A percentile compares a stretch with the other conserved stretches of the same genome.
Conservation (phyloP, 2,797 vertebrate genomes). For the Lagodon rhomboides region DNA sequence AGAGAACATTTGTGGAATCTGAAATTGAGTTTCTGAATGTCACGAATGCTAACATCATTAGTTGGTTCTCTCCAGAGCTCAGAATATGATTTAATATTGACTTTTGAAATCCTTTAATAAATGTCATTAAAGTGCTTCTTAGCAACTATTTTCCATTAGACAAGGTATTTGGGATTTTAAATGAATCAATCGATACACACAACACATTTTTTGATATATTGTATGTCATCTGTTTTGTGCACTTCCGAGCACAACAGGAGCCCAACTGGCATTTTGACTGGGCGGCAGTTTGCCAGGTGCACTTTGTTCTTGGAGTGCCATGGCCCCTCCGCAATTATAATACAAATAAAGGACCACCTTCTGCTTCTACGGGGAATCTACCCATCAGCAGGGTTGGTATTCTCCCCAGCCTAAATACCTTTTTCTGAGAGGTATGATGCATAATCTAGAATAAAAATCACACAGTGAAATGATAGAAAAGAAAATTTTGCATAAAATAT, state of each 20-base stretch:
- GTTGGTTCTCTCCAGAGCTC: neutral
- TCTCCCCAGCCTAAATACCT: neutral
- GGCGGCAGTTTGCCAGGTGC: conserved; percentile 36
- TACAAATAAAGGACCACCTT: conserved; percentile 29
- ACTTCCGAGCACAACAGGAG: conserved; percentile 17
- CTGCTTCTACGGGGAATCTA: conserved; percentile 19
- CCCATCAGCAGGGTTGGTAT: conserved; percentile 18
- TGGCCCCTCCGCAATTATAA: conserved; percentile 36
- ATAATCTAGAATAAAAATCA: conserved; percentile 11
- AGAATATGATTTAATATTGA: conserved; percentile 2
- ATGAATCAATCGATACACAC: neutral
- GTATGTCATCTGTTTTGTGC: conserved; percentile 6
- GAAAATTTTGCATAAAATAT: conserved; percentile 21
- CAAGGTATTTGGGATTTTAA: neutral
- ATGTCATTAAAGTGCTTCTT: neutral
- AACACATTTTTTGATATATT: neutral
- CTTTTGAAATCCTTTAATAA: conserved; percentile 1
- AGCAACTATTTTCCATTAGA: neutral
- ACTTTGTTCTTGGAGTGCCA: conserved; percentile 36
- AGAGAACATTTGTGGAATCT: neutral
- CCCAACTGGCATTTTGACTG: conserved; percentile 26
- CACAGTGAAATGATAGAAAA: conserved; percentile 29
- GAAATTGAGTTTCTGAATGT: conserved; percentile 23
- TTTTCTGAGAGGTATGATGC: conserved; percentile 26
- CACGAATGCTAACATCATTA: neutral